Conservation (phyloP, 2,113 vertebrate genomes). For the Piprites chloris region DNA sequence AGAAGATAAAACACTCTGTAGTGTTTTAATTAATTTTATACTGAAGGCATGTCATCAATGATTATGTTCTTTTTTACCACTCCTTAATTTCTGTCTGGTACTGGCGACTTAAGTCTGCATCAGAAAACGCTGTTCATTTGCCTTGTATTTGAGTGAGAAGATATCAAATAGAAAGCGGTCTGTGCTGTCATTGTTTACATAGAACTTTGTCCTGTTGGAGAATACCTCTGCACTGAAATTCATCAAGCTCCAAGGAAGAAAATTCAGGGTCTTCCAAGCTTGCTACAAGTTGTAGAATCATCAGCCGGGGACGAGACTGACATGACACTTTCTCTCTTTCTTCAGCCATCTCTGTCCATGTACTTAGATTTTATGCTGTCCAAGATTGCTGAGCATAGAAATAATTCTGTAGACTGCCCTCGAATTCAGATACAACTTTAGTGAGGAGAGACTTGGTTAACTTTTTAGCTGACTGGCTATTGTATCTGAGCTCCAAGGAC, state of each 20-base stretch:
- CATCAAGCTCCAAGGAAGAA: background rate
- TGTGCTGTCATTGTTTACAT: background rate
- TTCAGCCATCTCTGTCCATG: background rate
- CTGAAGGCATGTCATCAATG: background rate
- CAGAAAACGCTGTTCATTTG: background rate
- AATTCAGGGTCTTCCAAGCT: background rate
- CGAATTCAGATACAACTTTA: background rate
- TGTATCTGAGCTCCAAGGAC: background rate
- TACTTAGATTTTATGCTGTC: background rate
- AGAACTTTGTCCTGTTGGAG: background rate
- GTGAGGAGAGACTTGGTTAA: background rate
- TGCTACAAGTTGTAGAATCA: accelerated
- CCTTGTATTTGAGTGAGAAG: background rate
- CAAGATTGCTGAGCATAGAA: background rate
- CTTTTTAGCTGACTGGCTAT: background rate
- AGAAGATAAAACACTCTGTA: background rate
- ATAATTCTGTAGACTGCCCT: background rate
- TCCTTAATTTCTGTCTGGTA: background rate
- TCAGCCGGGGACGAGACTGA: background rate
- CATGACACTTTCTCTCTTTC: background rate
- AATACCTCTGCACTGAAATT: background rate
- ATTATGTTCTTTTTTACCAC: background rate
- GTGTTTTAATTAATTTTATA: background rate
- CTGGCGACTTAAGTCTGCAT: background rate
- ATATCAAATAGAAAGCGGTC: background rate